Evolutionary conservation across 2,113 vertebrate genomes (phyloP).

Genomic region (Dasyprocta punctata): DNA sequence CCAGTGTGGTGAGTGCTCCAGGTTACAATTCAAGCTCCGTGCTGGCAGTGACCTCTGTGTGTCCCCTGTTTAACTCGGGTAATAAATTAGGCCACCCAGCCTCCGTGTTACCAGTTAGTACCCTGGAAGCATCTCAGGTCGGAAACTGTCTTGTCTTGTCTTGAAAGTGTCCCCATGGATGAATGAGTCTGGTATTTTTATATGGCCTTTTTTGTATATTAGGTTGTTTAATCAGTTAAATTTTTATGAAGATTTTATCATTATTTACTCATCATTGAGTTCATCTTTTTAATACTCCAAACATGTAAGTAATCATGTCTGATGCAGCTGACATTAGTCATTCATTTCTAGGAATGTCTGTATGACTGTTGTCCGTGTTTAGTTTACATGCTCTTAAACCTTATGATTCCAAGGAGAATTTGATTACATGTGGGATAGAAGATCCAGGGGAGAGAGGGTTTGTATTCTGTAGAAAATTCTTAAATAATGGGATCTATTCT

Average conservation of each 20-base stretch:
- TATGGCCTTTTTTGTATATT: slow-evolving; percentile 8
- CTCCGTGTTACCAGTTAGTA: neutral
- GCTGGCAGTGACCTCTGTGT: neutral
- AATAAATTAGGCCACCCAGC: no score
- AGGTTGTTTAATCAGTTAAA: neutral
- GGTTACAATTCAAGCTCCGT: neutral
- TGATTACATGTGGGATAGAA: neutral
- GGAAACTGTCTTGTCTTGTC: neutral
- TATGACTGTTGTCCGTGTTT: neutral
- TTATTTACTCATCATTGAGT: neutral
- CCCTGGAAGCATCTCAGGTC: neutral
- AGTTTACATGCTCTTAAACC: neutral
- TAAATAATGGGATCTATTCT: slow-evolving; percentile 70
- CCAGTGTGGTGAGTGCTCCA: slow-evolving; percentile 90
- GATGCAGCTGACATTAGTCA: neutral
- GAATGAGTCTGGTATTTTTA: neutral
- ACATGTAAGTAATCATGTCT: neutral
- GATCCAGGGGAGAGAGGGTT: neutral
- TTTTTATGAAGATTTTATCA: neutral
- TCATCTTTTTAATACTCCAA: neutral
- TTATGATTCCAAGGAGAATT: neutral
- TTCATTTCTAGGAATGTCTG: neutral
- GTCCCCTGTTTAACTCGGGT: neutral
- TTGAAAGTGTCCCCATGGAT: neutral
- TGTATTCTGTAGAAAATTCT: rapidly evolving